Conservation (phyloP, 2,113 vertebrate genomes). For the Ictalurus furcatus region DNA sequence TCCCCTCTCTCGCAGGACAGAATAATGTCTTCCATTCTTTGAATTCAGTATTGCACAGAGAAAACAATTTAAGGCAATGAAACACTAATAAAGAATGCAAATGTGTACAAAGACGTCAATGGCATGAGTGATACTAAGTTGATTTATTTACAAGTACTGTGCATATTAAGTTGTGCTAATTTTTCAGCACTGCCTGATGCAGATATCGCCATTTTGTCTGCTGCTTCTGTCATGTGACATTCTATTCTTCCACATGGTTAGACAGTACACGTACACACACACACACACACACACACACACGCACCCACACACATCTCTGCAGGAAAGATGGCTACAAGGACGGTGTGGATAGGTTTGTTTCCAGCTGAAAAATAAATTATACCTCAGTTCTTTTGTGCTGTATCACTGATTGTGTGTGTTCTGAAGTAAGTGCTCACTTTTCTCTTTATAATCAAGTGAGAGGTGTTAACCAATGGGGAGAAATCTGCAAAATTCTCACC, state of each 20-base stretch:
- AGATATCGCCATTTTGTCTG: background rate
- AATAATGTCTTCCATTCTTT: background rate
- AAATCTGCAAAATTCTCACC: slow-evolving; percentile 18
- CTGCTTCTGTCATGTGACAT: background rate
- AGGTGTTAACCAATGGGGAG: slow-evolving; percentile 19
- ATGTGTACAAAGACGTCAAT: background rate
- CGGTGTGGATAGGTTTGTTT: background rate
- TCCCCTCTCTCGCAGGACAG: background rate
- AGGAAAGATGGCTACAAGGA: background rate
- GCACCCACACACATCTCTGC: background rate
- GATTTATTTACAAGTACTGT: background rate
- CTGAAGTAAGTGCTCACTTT: background rate
- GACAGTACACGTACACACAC: slow-evolving; percentile 2
- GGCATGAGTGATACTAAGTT: background rate
- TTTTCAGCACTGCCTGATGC: background rate
- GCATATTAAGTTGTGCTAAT: background rate
- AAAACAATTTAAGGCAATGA: background rate
- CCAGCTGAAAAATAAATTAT: background rate
- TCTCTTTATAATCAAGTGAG: slow-evolving; percentile 19
- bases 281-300: background rate
- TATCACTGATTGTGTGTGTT: background rate
- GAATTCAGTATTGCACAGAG: background rate
- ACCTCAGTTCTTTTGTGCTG: background rate
- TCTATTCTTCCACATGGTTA: slow-evolving; percentile 1
- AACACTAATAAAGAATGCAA: background rate